Base-by-base conservation (phyloP, 2,888 invertebrate species). In the Nymphalis urticae region DNA sequence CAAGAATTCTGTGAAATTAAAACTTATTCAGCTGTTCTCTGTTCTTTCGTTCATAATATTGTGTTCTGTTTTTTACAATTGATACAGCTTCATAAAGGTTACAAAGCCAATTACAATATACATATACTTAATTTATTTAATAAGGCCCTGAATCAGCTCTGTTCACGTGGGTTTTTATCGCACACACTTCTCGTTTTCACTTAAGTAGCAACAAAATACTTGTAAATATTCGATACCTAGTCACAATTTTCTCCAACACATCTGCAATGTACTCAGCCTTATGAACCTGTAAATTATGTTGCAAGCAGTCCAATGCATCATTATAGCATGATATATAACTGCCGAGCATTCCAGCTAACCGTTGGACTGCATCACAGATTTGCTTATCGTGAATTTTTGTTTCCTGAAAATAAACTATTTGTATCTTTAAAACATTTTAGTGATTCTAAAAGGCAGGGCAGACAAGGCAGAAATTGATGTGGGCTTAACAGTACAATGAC, bases 251-350 rank as follows among this genome's bases (percentile, higher is more conserved):
- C 36, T 80, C 78, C 0, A 87, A 72, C 3, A 89, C 76, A 1
- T 78, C 75, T 1, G 72, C 63, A 2, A 89, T 80, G 65, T 82
- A 83, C 8, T 32, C 60, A 5, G 82, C 78, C 75, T 90, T 90
- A 75, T 90, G 90, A 2, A 89, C 82, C 76, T 90, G 90, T 1
- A 88, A 72, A 68, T 87, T 88, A 48, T 87, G 82, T 1, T 83
- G 75, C 3, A 80, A 70, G 64, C 86, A 86, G 21, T 87, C 86
- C 27, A 83, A 66, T 0, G 79, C 74, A 1, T 85, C 79, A 58
- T 88, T 90, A 75, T 87, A 89, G 1, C 83, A 65, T 0, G 69
- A 68, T 71, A 84, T 82, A 72, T 90, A 90, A 47, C 80, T 81
- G 0, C 81, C 85, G 0, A 89, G 71, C 1, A 87, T 69, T 2